These are phyloP conservation scores for Holcopasites calliopsidis DNA, from an alignment of 1,140 invertebrate genomes.

Conservation along the genomic window DNA sequence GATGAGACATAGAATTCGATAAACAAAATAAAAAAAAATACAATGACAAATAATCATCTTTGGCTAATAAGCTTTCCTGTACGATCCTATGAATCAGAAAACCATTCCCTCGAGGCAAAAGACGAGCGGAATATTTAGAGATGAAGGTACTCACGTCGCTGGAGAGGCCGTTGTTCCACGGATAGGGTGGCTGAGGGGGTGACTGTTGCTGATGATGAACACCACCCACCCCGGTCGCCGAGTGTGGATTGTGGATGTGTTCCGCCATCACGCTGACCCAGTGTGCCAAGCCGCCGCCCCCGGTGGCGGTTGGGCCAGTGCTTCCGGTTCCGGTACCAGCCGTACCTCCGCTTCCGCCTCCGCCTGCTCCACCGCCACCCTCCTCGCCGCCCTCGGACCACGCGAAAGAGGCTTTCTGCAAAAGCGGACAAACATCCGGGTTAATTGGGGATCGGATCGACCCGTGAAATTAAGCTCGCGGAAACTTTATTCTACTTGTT, in stretches of 20 bases:
- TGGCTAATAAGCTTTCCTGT: too few relatives aligned
- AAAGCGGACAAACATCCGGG: slow-evolving; percentile 45
- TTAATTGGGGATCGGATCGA: not conserved
- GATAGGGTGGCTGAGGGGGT: slow-evolving; percentile 80
- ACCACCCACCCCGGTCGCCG: slow-evolving; percentile 70
- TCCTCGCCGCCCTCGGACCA: slow-evolving; percentile 77
- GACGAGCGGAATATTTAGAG: too few relatives aligned
- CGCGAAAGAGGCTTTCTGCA: slow-evolving; percentile 78
- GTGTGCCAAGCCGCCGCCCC: slow-evolving; percentile 81
- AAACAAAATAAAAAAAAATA: too few relatives aligned
- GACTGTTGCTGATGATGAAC: slow-evolving; percentile 78
- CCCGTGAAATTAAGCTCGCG: not conserved
- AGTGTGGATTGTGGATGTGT: slow-evolving; percentile 82
- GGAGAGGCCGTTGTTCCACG: slow-evolving; percentile 81
- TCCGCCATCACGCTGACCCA: slow-evolving; percentile 86
- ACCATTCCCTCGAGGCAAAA: too few relatives aligned
- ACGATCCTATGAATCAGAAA: too few relatives aligned
- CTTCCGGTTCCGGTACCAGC: slow-evolving; percentile 69
- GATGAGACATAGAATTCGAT: too few relatives aligned
- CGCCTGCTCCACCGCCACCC: slow-evolving; percentile 68
- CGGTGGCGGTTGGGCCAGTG: slow-evolving; percentile 68
- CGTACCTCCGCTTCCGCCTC: slow-evolving; percentile 63
- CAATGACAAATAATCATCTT: too few relatives aligned
- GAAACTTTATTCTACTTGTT: slow-evolving; percentile 2
- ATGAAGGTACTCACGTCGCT: slow-evolving; percentile 78